Base-by-base conservation (phyloP, 2,888 invertebrate species). In the Leptinotarsa haldemani region DNA sequence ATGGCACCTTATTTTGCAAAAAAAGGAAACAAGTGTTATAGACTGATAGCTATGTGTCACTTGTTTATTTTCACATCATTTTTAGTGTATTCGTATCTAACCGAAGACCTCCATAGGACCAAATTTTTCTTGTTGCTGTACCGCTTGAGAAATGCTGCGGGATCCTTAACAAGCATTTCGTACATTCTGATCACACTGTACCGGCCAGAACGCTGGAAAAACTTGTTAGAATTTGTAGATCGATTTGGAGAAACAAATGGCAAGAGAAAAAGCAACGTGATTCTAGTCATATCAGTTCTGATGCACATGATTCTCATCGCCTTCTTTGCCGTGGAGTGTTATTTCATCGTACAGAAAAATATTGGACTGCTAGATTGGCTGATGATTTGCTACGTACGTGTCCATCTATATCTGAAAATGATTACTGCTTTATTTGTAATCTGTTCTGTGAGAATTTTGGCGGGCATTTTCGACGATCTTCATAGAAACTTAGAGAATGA, bases 21-120 rank as follows among this genome's bases (percentile, higher is more conserved):
- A 3, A 58, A 25, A 5, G 15, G 25, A 4, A 58, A 20, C 20
- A 58, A 20, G 5, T 58, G 20, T 58, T 58, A 15, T 15, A 16
- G 15, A 58, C 2, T 58, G 2, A 58, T 58, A 58, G 20, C 58
- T 12, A 3, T 58, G 58, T 15, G 20, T 22, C 22, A 58, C 13
- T 25, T 58, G 25, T 25, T 58, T 5, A 58, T 58, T 58, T 58
- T 58, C 58, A 13, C 25, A 25, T 20, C 22, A 13, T 58, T 58
- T 58, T 58, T 58, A 20, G 25, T 58, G 13, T 58, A 58, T 58
- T 58, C 58, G 4, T 58, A 58, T 25, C 20, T 58, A 22, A 58
- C 58, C 2, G 58, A 58, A 58, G 58, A 58, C 58, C 20, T 22
- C 25, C 25, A 58, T 13, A 58, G 20, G 16, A 58, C 25, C 15